These are phyloP conservation scores for Pachydiplax longipennis DNA, from an alignment of 2,888 invertebrate genomes.

Conservation along the genomic window DNA sequence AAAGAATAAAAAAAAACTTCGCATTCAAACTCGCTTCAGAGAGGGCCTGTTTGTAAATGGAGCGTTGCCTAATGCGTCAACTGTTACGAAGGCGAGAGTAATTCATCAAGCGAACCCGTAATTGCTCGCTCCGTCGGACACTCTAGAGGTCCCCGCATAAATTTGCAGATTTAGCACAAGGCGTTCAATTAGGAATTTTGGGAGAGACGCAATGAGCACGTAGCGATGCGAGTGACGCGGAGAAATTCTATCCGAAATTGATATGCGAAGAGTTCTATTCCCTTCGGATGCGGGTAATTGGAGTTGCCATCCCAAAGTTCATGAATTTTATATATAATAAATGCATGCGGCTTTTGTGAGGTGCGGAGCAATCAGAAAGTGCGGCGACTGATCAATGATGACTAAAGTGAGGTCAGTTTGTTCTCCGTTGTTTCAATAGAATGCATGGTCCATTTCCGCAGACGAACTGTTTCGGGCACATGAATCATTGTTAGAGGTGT, in stretches of 20 bases:
- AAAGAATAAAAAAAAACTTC: background rate
- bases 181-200: background rate
- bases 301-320: background rate
- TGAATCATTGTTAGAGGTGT: too few relatives aligned
- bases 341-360: background rate
- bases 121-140: background rate
- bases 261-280: background rate
- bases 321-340: background rate
- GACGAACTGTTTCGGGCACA: too few relatives aligned
- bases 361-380: background rate
- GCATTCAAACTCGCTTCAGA: background rate
- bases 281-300: background rate
- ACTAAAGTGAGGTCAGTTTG: too few relatives aligned
- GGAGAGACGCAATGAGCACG: background rate
- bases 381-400: too few relatives aligned
- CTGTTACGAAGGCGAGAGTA: background rate
- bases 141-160: background rate
- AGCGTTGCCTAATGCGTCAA: background rate
- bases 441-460: too few relatives aligned
- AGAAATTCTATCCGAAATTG: background rate
- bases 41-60: background rate
- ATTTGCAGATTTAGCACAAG: background rate
- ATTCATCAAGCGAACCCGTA: background rate
- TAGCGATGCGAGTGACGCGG: background rate
- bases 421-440: too few relatives aligned